Percentiles rank a stretch among this genome's conserved stretches.
phyloP scores from a whole-genome alignment of 2,797 vertebrate genomes.

The Hafferia zeledoni region DNA sequence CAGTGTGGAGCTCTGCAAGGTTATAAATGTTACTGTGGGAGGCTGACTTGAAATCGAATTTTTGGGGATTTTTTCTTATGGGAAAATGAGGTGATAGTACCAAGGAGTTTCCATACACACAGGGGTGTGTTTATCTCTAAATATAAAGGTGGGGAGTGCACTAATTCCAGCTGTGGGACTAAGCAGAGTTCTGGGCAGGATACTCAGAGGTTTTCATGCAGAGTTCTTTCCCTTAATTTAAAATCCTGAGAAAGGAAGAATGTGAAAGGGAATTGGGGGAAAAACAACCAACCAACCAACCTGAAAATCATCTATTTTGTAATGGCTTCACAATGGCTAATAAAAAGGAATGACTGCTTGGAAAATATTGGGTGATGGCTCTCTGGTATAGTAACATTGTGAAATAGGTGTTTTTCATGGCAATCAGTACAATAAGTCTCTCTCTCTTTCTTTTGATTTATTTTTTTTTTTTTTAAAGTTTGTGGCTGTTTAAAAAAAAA shows the following conservation, averaged over 20 bases:
- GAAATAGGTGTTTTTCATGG: background rate
- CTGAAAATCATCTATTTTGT: background rate
- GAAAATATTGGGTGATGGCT: background rate
- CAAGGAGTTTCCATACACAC: background rate
- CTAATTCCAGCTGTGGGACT: background rate
- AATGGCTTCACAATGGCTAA: background rate
- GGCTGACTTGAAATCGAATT: background rate
- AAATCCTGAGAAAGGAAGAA: background rate
- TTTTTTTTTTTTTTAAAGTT: background rate
- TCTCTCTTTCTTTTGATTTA: too few species aligned
- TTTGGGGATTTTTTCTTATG: constrained; percentile 6
- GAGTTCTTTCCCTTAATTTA: background rate
- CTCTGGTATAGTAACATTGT: background rate
- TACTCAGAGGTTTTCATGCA: background rate
- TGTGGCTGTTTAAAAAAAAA: background rate
- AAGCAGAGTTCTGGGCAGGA: background rate
- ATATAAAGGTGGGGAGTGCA: background rate
- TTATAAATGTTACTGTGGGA: constrained; percentile 27
- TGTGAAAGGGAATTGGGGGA: accelerated
- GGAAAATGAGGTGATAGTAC: background rate
- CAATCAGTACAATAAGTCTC: background rate
- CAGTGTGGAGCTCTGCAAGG: background rate
- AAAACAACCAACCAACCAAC: accelerated
- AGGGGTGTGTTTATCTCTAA: background rate
- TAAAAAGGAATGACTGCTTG: background rate